These are phyloP conservation scores for Numenius phaeopus DNA, from an alignment of 2,797 vertebrate genomes.

Conservation along the genomic window DNA sequence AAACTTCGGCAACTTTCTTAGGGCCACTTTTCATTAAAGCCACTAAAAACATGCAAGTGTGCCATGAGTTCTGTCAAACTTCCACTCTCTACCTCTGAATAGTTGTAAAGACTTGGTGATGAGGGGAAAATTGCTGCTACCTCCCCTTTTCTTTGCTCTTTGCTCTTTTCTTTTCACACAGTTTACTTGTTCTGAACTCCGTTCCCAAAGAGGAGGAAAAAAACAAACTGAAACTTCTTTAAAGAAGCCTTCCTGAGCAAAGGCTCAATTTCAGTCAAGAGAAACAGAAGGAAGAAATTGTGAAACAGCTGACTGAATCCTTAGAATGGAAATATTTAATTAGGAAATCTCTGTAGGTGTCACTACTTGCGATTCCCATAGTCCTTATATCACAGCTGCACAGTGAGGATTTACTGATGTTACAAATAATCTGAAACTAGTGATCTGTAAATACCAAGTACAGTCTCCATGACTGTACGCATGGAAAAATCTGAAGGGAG, in stretches of 20 bases:
- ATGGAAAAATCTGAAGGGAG: not conserved
- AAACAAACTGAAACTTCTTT: not conserved
- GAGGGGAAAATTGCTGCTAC: not conserved
- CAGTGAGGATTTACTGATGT: not conserved
- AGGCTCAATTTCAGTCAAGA: not conserved
- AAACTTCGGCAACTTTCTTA: not conserved
- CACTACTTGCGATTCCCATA: not conserved
- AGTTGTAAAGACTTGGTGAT: not conserved
- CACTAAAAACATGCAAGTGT: not conserved
- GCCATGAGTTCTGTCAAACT: not conserved
- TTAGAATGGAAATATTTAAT: not conserved
- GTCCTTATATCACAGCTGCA: not conserved
- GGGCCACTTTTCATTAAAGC: not conserved
- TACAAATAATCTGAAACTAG: not conserved
- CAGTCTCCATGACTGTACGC: not conserved
- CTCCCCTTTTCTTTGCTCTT: not conserved
- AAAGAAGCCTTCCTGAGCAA: not conserved
- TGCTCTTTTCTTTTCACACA: not conserved
- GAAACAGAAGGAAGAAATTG: not conserved
- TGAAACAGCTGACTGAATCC: not conserved
- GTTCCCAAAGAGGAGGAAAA: not conserved
- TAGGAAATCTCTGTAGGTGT: not conserved
- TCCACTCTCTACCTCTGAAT: not conserved
- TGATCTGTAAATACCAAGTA: not conserved
- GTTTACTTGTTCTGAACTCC: not conserved